Conservation (phyloP, 2,113 vertebrate species). For the Semnornis frantzii region DNA sequence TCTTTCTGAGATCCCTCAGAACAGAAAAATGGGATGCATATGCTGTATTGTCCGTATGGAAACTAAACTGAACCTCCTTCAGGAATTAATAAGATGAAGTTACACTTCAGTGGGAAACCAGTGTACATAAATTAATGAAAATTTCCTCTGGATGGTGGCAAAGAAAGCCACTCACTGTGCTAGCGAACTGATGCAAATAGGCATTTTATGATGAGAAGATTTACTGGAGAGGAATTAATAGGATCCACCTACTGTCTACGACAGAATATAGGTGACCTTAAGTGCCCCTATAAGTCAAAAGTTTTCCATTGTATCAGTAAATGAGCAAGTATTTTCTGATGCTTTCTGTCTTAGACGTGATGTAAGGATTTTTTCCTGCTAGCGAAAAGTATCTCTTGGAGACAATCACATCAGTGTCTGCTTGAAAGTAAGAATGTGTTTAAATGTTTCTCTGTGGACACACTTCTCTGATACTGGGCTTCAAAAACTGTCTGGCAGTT, state of each 20-base stretch:
- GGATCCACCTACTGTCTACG: neutral
- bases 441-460: neutral
- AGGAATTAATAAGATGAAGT: slow-evolving; percentile 58
- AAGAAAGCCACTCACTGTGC: slow-evolving; percentile 20
- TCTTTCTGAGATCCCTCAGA: neutral
- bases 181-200: slow-evolving; percentile 36
- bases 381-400: neutral
- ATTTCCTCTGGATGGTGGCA: neutral
- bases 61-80: slow-evolving; percentile 37
- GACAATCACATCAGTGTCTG: neutral
- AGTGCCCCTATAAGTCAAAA: neutral
- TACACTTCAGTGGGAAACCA: slow-evolving; percentile 54
- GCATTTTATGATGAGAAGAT: slow-evolving; percentile 12
- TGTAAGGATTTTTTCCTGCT: neutral
- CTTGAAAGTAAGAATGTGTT: neutral
- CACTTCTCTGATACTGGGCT: neutral
- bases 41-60: neutral
- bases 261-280: neutral
- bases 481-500: neutral
- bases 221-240: slow-evolving; percentile 28
- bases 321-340: neutral
- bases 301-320: neutral
- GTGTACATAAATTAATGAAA: slow-evolving; percentile 55
- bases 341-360: neutral
- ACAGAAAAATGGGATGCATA: slow-evolving; percentile 10